phyloP scores from a whole-genome alignment of 2,888 invertebrate species.

The Strigamia transsilvanica region DNA sequence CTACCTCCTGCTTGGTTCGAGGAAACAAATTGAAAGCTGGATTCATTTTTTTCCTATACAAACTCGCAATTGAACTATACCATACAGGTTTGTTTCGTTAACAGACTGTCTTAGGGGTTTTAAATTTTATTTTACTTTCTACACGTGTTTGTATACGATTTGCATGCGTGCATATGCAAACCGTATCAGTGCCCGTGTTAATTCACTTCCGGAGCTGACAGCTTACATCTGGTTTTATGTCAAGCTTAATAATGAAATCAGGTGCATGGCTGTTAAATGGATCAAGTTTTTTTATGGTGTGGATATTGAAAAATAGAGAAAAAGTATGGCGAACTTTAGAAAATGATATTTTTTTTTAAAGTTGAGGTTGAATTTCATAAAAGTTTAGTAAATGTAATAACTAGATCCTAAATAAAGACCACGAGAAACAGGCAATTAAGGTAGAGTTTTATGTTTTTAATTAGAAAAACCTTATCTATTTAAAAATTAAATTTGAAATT shows the following conservation, averaged over 20 bases:
- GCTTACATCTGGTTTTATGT: slow-evolving; percentile 19
- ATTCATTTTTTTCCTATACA: slow-evolving; percentile 41
- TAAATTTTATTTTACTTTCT: neutral
- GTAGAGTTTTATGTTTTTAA: neutral
- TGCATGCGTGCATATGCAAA: neutral
- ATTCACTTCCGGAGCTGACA: slow-evolving; percentile 33
- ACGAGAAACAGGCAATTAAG: neutral
- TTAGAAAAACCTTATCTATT: neutral
- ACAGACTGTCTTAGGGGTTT: neutral
- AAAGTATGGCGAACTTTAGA: no score
- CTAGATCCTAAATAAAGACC: no score
- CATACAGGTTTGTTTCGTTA: slow-evolving; percentile 34
- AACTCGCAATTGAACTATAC: slow-evolving; percentile 16
- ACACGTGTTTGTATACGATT: neutral
- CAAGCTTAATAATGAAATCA: slow-evolving; percentile 25
- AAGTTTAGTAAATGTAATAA: no score
- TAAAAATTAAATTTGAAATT: neutral
- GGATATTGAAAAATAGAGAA: no score
- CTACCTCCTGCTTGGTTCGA: slow-evolving; percentile 36
- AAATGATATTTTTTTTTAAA: no score
- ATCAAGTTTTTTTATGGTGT: neutral
- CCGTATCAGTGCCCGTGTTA: neutral
- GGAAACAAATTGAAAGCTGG: slow-evolving; percentile 47
- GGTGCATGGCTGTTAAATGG: slow-evolving; percentile 5
- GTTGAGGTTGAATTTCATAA: no score